Conservation (phyloP, 2,797 vertebrate species). For the Rhynchonycteris naso region DNA sequence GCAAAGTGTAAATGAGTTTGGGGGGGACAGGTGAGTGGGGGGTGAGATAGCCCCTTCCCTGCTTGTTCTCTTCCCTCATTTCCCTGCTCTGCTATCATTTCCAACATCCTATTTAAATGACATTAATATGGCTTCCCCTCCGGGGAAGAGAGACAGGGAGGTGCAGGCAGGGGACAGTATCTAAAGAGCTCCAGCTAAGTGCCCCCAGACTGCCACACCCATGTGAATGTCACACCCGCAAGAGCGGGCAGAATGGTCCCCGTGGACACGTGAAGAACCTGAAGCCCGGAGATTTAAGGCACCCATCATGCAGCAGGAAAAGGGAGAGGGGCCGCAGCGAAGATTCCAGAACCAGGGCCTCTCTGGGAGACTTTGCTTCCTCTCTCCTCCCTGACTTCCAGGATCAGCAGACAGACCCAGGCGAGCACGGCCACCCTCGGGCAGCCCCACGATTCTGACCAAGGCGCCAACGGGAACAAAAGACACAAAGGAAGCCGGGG, state of each 20-base stretch:
- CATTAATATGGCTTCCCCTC: neutral
- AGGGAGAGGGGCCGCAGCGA: neutral
- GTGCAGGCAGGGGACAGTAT: neutral
- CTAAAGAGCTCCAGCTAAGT: neutral
- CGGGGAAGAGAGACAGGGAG: neutral
- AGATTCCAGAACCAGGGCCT: neutral
- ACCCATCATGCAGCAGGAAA: neutral
- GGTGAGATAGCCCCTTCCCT: neutral
- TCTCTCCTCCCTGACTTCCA: neutral
- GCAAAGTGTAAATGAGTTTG: neutral
- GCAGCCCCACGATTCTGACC: neutral
- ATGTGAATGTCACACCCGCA: no score
- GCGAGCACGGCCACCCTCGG: neutral
- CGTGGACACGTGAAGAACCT: neutral
- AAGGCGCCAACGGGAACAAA: slow-evolving; percentile 52
- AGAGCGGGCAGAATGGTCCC: neutral
- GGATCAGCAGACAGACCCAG: neutral
- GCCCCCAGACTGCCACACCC: neutral
- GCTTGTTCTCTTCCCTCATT: neutral
- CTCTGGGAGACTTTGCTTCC: neutral
- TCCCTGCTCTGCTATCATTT: neutral
- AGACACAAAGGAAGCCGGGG: slow-evolving; percentile 4
- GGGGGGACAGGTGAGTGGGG: accelerated
- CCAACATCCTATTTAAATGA: neutral
- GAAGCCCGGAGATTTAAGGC: neutral